Conservation (phyloP, 2,797 vertebrate genomes). For the Brachymystax lenok region DNA sequence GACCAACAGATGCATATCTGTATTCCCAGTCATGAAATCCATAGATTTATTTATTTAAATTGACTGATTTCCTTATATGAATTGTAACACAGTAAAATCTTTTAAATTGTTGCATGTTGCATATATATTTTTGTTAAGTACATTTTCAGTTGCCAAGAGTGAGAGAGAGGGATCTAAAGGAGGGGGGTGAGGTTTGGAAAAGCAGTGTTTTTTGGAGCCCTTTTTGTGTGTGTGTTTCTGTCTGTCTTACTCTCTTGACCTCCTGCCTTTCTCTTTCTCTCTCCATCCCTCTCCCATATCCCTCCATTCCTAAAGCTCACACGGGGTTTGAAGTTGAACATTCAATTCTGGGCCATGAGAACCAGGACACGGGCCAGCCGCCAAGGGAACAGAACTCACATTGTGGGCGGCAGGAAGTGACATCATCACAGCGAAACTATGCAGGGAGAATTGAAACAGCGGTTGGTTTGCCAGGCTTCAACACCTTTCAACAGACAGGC, state of each 20-base stretch:
- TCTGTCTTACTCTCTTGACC: too few species aligned
- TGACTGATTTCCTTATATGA: too few species aligned
- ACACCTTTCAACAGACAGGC: conserved; percentile 32
- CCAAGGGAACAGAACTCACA: conserved; percentile 10
- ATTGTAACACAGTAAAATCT: too few species aligned
- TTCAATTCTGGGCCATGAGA: conserved; percentile 18
- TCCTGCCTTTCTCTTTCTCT: conserved; percentile 1
- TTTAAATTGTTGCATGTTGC: too few species aligned
- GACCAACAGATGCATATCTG: too few species aligned
- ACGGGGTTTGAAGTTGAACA: conserved; percentile 7
- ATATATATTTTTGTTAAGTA: too few species aligned
- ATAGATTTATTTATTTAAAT: too few species aligned
- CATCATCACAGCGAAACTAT: conserved; percentile 31
- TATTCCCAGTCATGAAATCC: too few species aligned
- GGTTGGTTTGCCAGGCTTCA: conserved; percentile 30
- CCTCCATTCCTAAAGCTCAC: conserved; percentile 22
- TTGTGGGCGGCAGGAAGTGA: conserved; percentile 40
- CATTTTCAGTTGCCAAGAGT: background rate
- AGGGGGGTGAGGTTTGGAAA: background rate
- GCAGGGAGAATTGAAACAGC: conserved; percentile 23
- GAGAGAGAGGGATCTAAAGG: background rate
- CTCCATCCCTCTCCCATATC: conserved; percentile 10
- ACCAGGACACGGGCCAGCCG: conserved; percentile 18
- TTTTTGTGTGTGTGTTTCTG: background rate
- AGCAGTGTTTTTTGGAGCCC: conserved; percentile 5